Conservation (phyloP, 2,113 vertebrate genomes). For the Eurypyga helias region DNA sequence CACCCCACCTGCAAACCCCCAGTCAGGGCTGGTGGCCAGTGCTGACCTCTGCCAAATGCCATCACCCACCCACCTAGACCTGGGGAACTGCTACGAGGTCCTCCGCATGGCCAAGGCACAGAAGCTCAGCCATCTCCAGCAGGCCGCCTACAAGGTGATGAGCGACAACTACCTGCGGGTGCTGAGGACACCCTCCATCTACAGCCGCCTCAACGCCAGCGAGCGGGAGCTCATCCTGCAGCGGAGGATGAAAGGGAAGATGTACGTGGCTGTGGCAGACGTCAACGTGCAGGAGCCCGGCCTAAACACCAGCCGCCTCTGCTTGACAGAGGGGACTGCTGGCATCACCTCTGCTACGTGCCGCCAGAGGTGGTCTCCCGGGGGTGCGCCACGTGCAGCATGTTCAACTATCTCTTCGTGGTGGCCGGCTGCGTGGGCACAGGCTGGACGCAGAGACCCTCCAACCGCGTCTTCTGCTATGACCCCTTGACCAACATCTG, state of each 20-base stretch:
- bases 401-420: slow-evolving; percentile 96
- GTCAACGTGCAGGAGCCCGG: slow-evolving; percentile 75
- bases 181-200: slow-evolving; percentile 82
- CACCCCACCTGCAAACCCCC: neutral
- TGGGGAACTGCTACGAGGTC: slow-evolving; percentile 88
- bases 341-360: slow-evolving; percentile 80
- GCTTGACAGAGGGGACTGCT: slow-evolving; percentile 79
- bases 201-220: slow-evolving; percentile 77
- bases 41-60: slow-evolving; percentile 67
- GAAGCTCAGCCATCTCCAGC: slow-evolving; percentile 68
- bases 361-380: slow-evolving; percentile 84
- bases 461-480: slow-evolving; percentile 90
- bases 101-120: slow-evolving; percentile 83
- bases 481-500: slow-evolving; percentile 89
- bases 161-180: slow-evolving; percentile 92
- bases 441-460: slow-evolving; percentile 70
- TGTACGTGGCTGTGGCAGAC: slow-evolving; percentile 81
- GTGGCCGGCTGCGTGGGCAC: slow-evolving; percentile 84
- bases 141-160: slow-evolving; percentile 86
- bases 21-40: slow-evolving; percentile 33
- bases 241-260: slow-evolving; percentile 77
- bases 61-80: slow-evolving; percentile 74
- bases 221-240: slow-evolving; percentile 86
- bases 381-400: slow-evolving; percentile 85
- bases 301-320: slow-evolving; percentile 71